phyloP scores from a whole-genome alignment of 2,797 vertebrate genomes.

The Crocidura indochinensis region DNA sequence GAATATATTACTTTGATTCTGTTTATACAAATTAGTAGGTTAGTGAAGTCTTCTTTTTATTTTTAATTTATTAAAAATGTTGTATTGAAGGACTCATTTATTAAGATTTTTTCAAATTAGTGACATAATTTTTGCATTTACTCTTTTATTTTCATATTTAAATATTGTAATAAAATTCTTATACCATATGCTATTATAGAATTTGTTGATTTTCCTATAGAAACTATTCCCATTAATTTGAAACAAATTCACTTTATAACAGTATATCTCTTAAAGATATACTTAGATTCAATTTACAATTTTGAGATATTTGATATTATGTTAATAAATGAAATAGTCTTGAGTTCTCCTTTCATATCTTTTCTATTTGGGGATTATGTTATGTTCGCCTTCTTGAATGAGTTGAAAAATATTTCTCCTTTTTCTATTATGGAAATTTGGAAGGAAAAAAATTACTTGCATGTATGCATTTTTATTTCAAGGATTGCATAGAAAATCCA shows the following conservation, averaged over 20 bases:
- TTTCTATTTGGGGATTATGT: background rate
- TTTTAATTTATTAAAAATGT: constrained; percentile 29
- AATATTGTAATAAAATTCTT: constrained; percentile 2
- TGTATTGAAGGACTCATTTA: background rate
- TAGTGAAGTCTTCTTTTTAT: background rate
- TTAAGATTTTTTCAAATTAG: background rate
- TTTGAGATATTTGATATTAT: background rate
- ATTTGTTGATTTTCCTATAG: background rate
- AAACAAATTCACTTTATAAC: background rate
- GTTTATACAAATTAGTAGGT: background rate
- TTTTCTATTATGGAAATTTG: constrained; percentile 33
- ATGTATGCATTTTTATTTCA: background rate
- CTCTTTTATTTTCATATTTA: constrained; percentile 18
- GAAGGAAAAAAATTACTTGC: background rate
- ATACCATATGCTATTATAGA: too few species aligned
- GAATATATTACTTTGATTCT: too few species aligned
- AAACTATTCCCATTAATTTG: background rate
- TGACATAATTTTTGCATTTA: constrained; percentile 4
- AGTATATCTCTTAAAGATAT: background rate
- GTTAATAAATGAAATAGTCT: background rate
- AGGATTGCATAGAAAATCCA: constrained; percentile 4
- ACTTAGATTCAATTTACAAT: constrained; percentile 29
- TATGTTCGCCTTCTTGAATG: background rate
- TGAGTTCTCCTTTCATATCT: background rate
- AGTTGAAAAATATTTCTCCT: background rate